Evolutionary conservation across 2,113 vertebrate genomes (phyloP).

Genomic region (Stictonetta naevosa): DNA sequence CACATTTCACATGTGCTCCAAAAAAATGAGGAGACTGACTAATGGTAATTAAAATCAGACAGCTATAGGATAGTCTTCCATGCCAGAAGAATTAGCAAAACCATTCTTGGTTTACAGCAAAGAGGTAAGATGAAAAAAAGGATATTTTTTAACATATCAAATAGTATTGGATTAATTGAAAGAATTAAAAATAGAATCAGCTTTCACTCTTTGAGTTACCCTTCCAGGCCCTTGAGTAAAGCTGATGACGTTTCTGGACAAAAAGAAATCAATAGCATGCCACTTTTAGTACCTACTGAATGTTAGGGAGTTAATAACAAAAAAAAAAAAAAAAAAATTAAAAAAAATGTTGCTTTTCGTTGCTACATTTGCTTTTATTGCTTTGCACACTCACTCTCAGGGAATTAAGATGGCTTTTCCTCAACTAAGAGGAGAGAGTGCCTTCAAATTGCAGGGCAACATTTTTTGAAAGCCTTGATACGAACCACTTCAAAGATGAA

Average conservation of each 20-base stretch:
- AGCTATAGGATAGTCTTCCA: background rate
- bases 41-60: background rate
- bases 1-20: background rate
- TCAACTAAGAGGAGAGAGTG: background rate
- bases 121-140: background rate
- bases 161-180: background rate
- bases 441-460: background rate
- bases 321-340: background rate
- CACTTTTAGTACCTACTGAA: slow-evolving; percentile 33
- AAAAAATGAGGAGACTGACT: background rate
- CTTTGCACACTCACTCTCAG: background rate
- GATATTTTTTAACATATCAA: background rate
- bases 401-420: slow-evolving; percentile 9
- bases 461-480: background rate
- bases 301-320: slow-evolving; percentile 56
- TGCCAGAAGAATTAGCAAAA: background rate
- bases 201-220: slow-evolving; percentile 4
- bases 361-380: slow-evolving; percentile 23
- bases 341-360: background rate
- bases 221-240: slow-evolving; percentile 2
- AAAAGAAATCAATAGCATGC: slow-evolving; percentile 47
- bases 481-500: background rate
- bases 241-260: background rate
- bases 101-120: background rate
- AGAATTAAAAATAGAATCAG: slow-evolving; percentile 13